Base-by-base conservation (phyloP, 2,888 invertebrate genomes). In the Sisyra terminalis region DNA sequence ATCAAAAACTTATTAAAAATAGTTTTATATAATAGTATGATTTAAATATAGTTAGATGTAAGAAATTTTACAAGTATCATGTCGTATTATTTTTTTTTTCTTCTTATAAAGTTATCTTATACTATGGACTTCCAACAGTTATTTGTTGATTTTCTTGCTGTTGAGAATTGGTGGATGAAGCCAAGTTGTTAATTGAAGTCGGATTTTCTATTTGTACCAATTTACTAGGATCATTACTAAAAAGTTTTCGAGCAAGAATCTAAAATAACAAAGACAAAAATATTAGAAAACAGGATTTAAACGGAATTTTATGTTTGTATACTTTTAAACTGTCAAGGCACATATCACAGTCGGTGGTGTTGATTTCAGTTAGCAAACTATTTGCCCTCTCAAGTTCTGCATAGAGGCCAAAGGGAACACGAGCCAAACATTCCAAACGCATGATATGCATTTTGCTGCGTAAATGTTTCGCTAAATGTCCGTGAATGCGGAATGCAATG, bases 381-480 rank as follows among this genome's bases (percentile, higher is more conserved):
- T 86, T 89, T 32, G 84, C 86, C 39, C 90, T 71, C 64, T 90
- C 94, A 56, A 96, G 81, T 65, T 93, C 89, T 8, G 90, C 89
- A 58, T 90, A 92, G 36, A 92, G 85, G 42, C 93, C 94, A 56
- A 88, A 88, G 0, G 94, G 93, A 50, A 96, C 66, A 63, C 92
- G 92, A 44, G 89, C 89, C 48, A 90, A 66, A 57, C 88, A 88
- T 61, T 94, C 94, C 48, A 94, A 67, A 53, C 87, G 82, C 78
- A 88, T 88, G 34, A 94, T 90, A 58, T 96, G 96, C 74, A 88
- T 86, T 67, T 93, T 93, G 48, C 92, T 92, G 44, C 96, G 77
- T 46, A 97, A 70, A 69, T 98, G 97, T 63, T 96, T 96, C 1
- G 94, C 93, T 53, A 98, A 67, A 63, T 96, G 96, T 0, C 96